Conservation (phyloP, 2,113 vertebrate species). For the Excalfactoria chinensis region DNA sequence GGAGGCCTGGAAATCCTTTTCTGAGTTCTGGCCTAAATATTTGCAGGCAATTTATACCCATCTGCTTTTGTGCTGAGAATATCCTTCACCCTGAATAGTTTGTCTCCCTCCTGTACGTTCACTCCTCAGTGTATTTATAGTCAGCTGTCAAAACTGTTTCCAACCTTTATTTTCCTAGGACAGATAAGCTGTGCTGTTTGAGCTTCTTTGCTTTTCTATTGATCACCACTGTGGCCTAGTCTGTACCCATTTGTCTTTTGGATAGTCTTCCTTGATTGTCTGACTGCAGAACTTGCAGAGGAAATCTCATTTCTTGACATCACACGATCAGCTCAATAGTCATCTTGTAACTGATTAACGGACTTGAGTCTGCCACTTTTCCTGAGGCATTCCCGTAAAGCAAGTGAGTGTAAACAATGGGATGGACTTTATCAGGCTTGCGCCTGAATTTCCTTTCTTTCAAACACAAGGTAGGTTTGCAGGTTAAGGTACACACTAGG, state of each 20-base stretch:
- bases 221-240: background rate
- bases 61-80: background rate
- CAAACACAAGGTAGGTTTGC: background rate
- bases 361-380: background rate
- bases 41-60: background rate
- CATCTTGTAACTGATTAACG: background rate
- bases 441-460: background rate
- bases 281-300: background rate
- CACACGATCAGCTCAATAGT: background rate
- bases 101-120: background rate
- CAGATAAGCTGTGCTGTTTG: background rate
- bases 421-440: accelerated
- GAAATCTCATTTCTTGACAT: background rate
- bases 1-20: background rate
- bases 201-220: background rate
- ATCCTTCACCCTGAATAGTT: background rate
- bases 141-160: background rate
- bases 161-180: background rate
- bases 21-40: background rate
- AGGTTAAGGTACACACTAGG: background rate
- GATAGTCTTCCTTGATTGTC: background rate
- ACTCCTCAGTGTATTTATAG: background rate
- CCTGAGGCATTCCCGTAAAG: background rate
- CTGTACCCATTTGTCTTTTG: background rate
- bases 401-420: background rate